phyloP scores from a whole-genome alignment of 1,140 invertebrate species.

The Sitophilus oryzae region DNA sequence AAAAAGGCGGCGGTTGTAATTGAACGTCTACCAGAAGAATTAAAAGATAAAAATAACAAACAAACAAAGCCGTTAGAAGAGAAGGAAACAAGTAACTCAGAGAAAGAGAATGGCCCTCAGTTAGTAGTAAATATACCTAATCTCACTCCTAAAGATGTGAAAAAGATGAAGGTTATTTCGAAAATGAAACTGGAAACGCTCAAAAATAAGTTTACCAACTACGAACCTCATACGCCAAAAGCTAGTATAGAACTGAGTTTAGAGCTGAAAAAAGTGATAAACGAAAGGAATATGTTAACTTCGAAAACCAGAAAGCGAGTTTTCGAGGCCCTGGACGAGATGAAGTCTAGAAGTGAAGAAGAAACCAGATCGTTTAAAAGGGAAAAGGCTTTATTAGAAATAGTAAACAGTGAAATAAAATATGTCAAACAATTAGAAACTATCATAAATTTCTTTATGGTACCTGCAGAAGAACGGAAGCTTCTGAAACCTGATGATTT shows the following conservation, averaged over 20 bases:
- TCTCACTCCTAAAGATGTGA: conserved; percentile 15
- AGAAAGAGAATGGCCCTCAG: background rate
- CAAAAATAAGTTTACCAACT: background rate
- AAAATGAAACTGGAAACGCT: background rate
- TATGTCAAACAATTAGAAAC: conserved; percentile 64
- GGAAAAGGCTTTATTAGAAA: conserved; percentile 57
- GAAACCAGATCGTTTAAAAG: conserved; percentile 47
- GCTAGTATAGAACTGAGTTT: conserved; percentile 52
- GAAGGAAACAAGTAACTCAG: background rate
- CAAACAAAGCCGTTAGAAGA: no score
- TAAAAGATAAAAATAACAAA: no score
- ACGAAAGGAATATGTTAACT: conserved; percentile 57
- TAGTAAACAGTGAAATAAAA: conserved; percentile 64
- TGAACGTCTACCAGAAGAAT: no score
- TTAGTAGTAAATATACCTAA: conserved; percentile 8
- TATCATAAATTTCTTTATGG: conserved; percentile 64
- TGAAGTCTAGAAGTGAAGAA: conserved; percentile 43
- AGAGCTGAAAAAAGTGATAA: conserved; percentile 55
- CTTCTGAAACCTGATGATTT: conserved; percentile 49
- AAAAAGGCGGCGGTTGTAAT: no score
- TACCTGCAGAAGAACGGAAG: conserved; percentile 55
- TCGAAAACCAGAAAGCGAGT: conserved; percentile 55
- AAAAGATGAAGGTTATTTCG: background rate
- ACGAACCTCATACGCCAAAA: conserved; percentile 36
- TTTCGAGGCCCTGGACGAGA: conserved; percentile 47